Percentiles rank a stretch among this genome's conserved stretches.
These are phyloP conservation scores for Melopsittacus undulatus DNA, from an alignment of 2,797 vertebrate species.

Conservation along the genomic window DNA sequence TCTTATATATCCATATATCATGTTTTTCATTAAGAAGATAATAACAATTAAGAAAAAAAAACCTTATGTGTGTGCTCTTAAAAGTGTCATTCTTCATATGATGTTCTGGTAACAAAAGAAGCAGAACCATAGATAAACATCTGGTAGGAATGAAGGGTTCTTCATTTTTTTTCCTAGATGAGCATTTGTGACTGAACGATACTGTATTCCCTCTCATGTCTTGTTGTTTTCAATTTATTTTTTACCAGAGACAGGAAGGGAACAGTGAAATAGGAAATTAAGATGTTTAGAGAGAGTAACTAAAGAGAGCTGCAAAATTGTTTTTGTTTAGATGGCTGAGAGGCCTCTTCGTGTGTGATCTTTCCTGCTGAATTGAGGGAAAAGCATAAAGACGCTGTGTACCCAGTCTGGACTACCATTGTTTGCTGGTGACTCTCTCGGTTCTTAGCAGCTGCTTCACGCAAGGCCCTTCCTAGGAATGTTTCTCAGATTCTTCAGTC, in stretches of 20 bases:
- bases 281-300: constrained; percentile 52
- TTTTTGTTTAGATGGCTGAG: constrained; percentile 42
- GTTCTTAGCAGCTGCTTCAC: background rate
- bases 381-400: rapidly evolving
- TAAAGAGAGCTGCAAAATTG: constrained; percentile 19
- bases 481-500: background rate
- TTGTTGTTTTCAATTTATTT: constrained; percentile 38
- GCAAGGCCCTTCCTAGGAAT: background rate
- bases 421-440: background rate
- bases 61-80: background rate
- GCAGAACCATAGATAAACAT: constrained; percentile 1
- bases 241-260: constrained; percentile 31
- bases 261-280: constrained; percentile 38
- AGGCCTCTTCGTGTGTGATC: constrained; percentile 11
- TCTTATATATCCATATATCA: background rate
- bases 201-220: background rate
- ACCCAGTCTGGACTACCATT: background rate
- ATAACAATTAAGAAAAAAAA: background rate
- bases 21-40: background rate
- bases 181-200: constrained; percentile 7
- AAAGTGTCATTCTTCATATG: background rate
- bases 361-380: background rate
- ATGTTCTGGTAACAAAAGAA: background rate
- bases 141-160: background rate
- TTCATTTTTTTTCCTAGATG: background rate